Conservation (phyloP, 2,888 invertebrate species). For the Andrena bicolor region DNA sequence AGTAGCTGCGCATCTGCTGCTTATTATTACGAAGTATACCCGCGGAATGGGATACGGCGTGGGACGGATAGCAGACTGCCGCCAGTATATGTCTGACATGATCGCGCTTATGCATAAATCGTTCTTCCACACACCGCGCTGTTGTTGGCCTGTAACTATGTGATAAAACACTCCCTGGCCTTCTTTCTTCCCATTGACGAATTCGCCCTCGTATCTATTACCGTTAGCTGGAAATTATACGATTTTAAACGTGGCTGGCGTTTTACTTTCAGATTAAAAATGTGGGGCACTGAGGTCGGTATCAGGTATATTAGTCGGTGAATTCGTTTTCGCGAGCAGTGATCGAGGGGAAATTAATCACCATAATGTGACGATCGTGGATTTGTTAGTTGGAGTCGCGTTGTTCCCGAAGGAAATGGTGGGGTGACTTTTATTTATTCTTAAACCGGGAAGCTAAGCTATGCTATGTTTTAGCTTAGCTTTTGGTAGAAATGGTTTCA, state of each 20-base stretch:
- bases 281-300: not conserved
- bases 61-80: conserved; percentile 87
- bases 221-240: conserved; percentile 85
- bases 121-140: conserved; percentile 88
- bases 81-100: conserved; percentile 87
- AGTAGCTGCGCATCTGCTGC: not conserved
- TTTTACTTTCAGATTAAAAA: not conserved
- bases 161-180: conserved; percentile 89
- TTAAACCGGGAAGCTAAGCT: too few relatives aligned
- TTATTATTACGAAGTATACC: conserved; percentile 34
- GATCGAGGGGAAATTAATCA: too few relatives aligned
- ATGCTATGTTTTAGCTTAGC: too few relatives aligned
- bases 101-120: conserved; percentile 87
- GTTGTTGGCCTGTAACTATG: conserved; percentile 88
- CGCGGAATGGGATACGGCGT: conserved; percentile 86
- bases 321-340: too few relatives aligned
- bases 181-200: conserved; percentile 86
- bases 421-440: too few relatives aligned
- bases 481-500: too few relatives aligned
- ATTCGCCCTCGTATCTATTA: conserved; percentile 89
- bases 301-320: too few relatives aligned
- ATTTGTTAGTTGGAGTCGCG: too few relatives aligned
- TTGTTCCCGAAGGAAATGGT: too few relatives aligned
- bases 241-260: too few relatives aligned
- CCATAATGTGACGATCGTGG: too few relatives aligned